These are phyloP conservation scores for Petrocephalus zakoni DNA, from an alignment of 2,113 vertebrate species.

Conservation along the genomic window DNA sequence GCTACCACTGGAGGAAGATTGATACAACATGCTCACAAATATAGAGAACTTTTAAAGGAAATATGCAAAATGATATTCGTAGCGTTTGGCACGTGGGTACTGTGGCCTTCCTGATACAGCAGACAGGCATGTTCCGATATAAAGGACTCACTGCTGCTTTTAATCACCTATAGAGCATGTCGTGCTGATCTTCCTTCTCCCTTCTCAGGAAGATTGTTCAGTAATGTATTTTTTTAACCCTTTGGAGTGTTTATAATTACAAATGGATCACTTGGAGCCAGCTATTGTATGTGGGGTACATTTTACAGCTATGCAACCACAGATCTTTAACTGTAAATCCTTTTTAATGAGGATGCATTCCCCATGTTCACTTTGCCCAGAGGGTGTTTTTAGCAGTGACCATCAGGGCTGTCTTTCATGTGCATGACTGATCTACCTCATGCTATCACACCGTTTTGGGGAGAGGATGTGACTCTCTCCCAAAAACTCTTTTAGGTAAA, in stretches of 20 bases:
- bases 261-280: not conserved
- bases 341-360: not conserved
- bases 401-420: not conserved
- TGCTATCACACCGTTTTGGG: not conserved
- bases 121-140: not conserved
- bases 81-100: not conserved
- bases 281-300: not conserved
- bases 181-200: not conserved
- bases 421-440: not conserved
- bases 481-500: constrained; percentile 77
- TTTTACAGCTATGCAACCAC: not conserved
- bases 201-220: not conserved
- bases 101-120: not conserved
- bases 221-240: not conserved
- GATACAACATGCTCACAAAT: not conserved
- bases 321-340: not conserved
- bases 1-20: not conserved
- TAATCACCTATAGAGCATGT: not conserved
- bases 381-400: not conserved
- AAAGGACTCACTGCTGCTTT: not conserved
- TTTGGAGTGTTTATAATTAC: not conserved
- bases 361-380: not conserved
- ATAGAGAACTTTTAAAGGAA: not conserved
- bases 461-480: constrained; percentile 42
- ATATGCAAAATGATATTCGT: not conserved